Evolutionary conservation across 2,888 invertebrate species (phyloP).

Genomic region (Trichacis sp.): DNA sequence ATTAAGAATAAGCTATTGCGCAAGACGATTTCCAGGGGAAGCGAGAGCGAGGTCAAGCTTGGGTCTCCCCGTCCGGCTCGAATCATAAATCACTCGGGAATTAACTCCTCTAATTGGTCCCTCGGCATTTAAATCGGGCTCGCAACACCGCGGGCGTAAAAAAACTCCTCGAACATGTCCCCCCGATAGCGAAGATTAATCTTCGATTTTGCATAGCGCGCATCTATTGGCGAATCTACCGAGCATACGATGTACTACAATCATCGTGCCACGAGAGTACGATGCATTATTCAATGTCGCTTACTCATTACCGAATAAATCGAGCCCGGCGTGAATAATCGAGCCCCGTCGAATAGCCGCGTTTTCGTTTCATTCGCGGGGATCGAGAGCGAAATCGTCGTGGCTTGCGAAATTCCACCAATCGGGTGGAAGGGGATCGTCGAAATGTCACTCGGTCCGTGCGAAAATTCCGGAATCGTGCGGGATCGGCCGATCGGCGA

Average conservation of each 20-base stretch:
- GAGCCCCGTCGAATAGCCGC: background rate
- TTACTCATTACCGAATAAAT: background rate
- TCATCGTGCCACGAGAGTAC: background rate
- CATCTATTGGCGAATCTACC: slow-evolving; percentile 1
- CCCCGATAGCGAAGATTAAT: slow-evolving; percentile 9
- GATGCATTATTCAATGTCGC: background rate
- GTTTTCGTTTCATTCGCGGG: background rate
- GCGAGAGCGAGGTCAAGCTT: slow-evolving; percentile 38
- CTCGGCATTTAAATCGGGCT: slow-evolving; percentile 52
- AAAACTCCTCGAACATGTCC: slow-evolving; percentile 14
- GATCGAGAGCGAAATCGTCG: background rate
- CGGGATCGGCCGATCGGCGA: slow-evolving; percentile 42
- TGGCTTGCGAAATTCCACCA: too few species aligned
- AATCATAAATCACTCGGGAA: slow-evolving; percentile 59
- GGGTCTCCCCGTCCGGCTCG: slow-evolving; percentile 20
- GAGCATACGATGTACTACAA: background rate
- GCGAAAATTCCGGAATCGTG: slow-evolving; percentile 19
- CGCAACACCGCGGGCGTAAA: slow-evolving; percentile 3
- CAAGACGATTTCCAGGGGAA: slow-evolving; percentile 40
- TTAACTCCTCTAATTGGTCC: slow-evolving; percentile 58
- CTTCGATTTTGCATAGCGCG: slow-evolving; percentile 9
- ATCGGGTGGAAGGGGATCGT: slow-evolving; percentile 13
- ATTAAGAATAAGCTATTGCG: slow-evolving; percentile 33
- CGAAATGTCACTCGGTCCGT: slow-evolving; percentile 16
- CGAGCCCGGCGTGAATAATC: background rate